These are phyloP conservation scores for Muschampia plurimacula DNA, from an alignment of 2,888 invertebrate genomes.

Conservation along the genomic window DNA sequence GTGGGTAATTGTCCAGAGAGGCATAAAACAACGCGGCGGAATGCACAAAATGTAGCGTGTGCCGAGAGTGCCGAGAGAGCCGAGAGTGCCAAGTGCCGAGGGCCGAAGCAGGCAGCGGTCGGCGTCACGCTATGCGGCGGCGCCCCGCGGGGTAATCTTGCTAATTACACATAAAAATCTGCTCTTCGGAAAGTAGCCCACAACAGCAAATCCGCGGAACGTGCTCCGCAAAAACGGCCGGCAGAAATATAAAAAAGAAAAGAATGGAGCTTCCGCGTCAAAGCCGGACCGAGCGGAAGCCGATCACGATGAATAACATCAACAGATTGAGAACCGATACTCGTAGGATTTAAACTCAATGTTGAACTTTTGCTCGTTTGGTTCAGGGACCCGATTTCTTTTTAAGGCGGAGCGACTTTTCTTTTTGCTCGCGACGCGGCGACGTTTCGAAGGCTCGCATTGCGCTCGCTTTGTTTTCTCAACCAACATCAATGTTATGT, in stretches of 20 bases:
- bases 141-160: constrained; percentile 56
- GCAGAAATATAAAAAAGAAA: constrained; percentile 55
- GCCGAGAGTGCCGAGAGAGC: constrained; percentile 32
- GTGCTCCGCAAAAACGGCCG: constrained; percentile 59
- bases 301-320: constrained; percentile 51
- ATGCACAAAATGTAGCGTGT: constrained; percentile 51
- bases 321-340: constrained; percentile 48
- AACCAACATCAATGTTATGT: constrained; percentile 55
- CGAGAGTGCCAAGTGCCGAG: neutral
- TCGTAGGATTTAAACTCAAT: constrained; percentile 49
- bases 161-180: constrained; percentile 75
- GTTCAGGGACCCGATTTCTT: constrained; percentile 58
- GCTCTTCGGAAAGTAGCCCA: constrained; percentile 60
- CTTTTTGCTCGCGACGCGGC: constrained; percentile 62
- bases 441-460: constrained; percentile 48
- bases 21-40: constrained; percentile 45
- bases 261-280: constrained; percentile 60
- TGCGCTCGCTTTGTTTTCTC: constrained; percentile 55
- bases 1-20: constrained; percentile 52
- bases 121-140: constrained; percentile 57
- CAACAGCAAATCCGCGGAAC: constrained; percentile 62
- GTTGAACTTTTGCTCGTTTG: constrained; percentile 50
- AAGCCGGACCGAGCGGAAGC: constrained; percentile 51
- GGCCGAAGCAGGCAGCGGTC: constrained; percentile 40
- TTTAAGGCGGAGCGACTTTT: constrained; percentile 59